A percentile compares a stretch with the other conserved stretches of the same genome.
Conservation (phyloP, 2,113 vertebrate genomes). For the Tetraodon nigroviridis region DNA sequence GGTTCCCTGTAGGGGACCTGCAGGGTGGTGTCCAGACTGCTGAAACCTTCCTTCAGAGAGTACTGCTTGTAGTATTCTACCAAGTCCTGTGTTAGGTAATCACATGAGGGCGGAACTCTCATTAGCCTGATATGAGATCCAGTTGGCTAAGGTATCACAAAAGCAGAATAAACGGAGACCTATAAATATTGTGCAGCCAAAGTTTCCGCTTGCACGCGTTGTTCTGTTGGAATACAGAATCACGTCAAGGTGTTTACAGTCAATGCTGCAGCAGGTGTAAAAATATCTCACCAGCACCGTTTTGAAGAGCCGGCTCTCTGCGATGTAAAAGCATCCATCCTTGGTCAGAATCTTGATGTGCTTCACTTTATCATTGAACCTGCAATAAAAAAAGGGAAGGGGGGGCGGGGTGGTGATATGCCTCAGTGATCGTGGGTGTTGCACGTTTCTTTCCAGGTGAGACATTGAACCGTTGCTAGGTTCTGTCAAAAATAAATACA, state of each 20-base stretch:
- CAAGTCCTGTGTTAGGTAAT: constrained; percentile 77
- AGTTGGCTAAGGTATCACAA: too few species aligned
- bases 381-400: constrained; percentile 81
- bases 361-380: constrained; percentile 95
- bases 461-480: constrained; percentile 23
- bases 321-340: constrained; percentile 90
- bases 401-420: too few species aligned
- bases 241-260: constrained; percentile 20
- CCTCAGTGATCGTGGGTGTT: constrained; percentile 43
- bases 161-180: too few species aligned
- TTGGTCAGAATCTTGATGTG: constrained; percentile 98
- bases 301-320: constrained; percentile 92
- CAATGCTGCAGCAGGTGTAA: constrained; percentile 8
- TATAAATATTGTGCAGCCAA: too few species aligned
- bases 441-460: constrained; percentile 12
- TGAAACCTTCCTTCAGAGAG: constrained; percentile 92
- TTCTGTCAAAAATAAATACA: constrained; percentile 14
- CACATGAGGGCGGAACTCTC: constrained; percentile 9
- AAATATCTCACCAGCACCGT: constrained; percentile 83
- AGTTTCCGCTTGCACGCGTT: neutral
- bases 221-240: neutral
- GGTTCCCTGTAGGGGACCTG: constrained; percentile 84
- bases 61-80: constrained; percentile 90
- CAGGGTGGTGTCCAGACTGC: constrained; percentile 89
- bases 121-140: too few species aligned